Evolutionary conservation across 2,888 invertebrate genomes (phyloP).

Genomic region (Chrysopilus asiliformis): DNA sequence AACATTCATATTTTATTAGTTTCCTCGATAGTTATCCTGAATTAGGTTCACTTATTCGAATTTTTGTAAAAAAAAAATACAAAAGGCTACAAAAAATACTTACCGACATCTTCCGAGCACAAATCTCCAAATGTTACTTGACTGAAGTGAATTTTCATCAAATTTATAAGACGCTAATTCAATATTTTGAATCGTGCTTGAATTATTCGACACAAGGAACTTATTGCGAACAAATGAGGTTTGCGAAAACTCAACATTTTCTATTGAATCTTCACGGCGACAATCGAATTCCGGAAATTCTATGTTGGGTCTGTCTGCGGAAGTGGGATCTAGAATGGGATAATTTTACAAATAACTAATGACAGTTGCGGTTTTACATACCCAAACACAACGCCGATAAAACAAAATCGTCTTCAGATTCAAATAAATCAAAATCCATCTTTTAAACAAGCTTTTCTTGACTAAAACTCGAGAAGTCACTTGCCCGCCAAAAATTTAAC

Average conservation of each 20-base stretch:
- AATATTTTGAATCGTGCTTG: constrained; percentile 14
- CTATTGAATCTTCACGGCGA: constrained; percentile 25
- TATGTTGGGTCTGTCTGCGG: constrained; percentile 4
- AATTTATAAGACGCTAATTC: constrained; percentile 22
- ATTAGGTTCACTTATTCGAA: no score
- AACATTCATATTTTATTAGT: no score
- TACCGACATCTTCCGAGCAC: no score
- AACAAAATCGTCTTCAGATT: constrained; percentile 30
- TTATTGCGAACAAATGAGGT: constrained; percentile 26
- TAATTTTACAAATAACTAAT: no score
- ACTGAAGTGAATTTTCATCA: constrained; percentile 17
- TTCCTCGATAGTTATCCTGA: no score
- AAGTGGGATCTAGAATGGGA: background rate
- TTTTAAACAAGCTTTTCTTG: no score
- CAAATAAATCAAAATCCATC: constrained; percentile 35
- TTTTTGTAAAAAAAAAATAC: no score
- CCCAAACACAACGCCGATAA: constrained; percentile 20
- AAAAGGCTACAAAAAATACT: no score
- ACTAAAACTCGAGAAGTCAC: no score
- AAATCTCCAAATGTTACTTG: no score
- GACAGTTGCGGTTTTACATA: constrained; percentile 8
- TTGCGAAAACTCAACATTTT: constrained; percentile 20
- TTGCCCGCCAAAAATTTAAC: no score
- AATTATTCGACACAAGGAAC: no score
- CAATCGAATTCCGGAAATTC: constrained; percentile 28